Conservation (phyloP, 2,797 vertebrate species). For the Artibeus jamaicensis region DNA sequence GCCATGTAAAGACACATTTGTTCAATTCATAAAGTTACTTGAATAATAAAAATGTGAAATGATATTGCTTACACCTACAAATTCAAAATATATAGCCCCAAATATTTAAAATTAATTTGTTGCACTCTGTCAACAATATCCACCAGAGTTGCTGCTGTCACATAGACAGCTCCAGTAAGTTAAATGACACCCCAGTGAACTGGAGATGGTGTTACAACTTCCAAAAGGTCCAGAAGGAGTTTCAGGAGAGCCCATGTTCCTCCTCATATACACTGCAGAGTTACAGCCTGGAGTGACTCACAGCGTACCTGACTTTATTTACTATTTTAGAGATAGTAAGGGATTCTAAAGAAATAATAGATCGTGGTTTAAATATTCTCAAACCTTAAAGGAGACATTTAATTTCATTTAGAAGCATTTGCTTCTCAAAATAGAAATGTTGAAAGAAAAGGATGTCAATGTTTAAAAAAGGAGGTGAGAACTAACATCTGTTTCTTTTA, state of each 20-base stretch:
- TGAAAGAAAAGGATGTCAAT: constrained; percentile 59
- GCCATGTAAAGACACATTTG: background rate
- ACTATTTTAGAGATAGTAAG: background rate
- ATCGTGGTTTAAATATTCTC: background rate
- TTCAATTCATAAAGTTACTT: background rate
- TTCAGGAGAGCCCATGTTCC: background rate
- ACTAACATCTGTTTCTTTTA: constrained; percentile 59
- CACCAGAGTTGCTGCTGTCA: background rate
- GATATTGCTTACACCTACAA: background rate
- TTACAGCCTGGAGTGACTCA: background rate
- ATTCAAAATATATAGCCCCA: background rate
- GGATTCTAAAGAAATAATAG: constrained; percentile 18
- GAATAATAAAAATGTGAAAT: background rate
- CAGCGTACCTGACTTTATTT: background rate
- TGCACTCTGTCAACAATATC: background rate
- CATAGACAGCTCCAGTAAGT: background rate
- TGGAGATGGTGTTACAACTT: background rate
- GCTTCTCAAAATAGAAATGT: constrained; percentile 55
- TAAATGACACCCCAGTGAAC: background rate
- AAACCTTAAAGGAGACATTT: constrained; percentile 17
- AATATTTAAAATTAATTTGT: background rate
- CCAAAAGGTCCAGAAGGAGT: background rate
- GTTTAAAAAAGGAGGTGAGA: constrained; percentile 53
- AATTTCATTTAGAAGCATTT: constrained; percentile 36
- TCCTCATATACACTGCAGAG: background rate